Percentiles rank a stretch among this genome's conserved stretches.
phyloP scores from a whole-genome alignment of 1,140 invertebrate genomes.

The Drosophila bocqueti region DNA sequence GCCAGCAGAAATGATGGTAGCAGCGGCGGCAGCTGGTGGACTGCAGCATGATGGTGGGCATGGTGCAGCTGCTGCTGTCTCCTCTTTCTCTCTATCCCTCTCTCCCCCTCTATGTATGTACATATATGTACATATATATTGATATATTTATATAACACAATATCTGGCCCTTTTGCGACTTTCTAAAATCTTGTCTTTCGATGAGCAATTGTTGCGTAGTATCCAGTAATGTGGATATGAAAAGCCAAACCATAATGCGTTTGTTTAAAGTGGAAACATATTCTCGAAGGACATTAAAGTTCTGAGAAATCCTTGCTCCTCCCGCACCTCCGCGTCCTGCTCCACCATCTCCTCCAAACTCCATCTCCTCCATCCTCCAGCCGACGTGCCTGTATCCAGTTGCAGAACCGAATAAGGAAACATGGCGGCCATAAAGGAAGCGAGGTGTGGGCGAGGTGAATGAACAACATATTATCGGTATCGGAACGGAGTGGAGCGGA shows the following conservation, averaged over 20 bases:
- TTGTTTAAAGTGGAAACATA: neutral
- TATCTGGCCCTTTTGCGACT: constrained; percentile 54
- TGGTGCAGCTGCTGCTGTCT: constrained; percentile 50
- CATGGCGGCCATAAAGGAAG: constrained; percentile 39
- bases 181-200: constrained; percentile 59
- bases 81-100: constrained; percentile 13
- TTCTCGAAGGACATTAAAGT: constrained; percentile 10
- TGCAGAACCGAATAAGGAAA: constrained; percentile 31
- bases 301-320: constrained; percentile 13
- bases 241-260: constrained; percentile 2
- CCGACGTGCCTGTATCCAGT: constrained; percentile 30
- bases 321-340: neutral
- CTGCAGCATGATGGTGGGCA: constrained; percentile 54
- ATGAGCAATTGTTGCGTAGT: constrained; percentile 13
- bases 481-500: constrained; percentile 11
- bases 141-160: constrained; percentile 7
- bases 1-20: constrained; percentile 43
- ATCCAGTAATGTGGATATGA: constrained; percentile 2
- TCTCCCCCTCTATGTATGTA: neutral
- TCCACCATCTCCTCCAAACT: neutral
- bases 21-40: constrained; percentile 42
- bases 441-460: constrained; percentile 67
- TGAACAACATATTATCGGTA: constrained; percentile 76
- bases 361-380: neutral
- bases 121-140: neutral